Base-by-base conservation (phyloP, 1,140 invertebrate species). In the Atopsyche davidsoni region DNA sequence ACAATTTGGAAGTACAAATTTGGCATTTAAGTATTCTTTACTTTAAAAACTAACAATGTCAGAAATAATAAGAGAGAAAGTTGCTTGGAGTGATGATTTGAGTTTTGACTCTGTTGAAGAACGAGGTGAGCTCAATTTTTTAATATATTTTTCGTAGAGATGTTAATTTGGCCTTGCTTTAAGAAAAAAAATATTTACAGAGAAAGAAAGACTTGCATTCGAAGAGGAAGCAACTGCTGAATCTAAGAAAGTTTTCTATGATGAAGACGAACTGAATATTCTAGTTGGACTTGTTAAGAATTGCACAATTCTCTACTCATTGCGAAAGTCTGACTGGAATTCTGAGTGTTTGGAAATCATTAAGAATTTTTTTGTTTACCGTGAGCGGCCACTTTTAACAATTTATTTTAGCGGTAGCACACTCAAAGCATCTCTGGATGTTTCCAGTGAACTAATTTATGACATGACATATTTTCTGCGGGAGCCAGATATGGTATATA, bases 381-480 rank as follows among this genome's bases (percentile, higher is more conserved):
- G 75, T 0, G 65, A 62, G 32, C 62, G 73, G 23, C 62, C 69
- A 0, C 60, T 81, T 2, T 61, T 87, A 0, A 76, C 71, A 2
- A 65, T 86, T 4, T 86, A 76, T 62, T 83, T 81, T 45, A 16
- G 43, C 14, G 68, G 75, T 24, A 64, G 74, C 1, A n/a, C n/a
- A n/a, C 65, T 87, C 0, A 72, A 61, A 21, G 74, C 73, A 0
- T 61, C 57, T 6, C 60, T 76, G 2, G 76, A 70, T 18, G 77
- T 81, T 39, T 85, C 78, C 0, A 25, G 64, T 1, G 47, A 59
- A 0, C 76, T 76, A 0, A 72, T 85, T 0, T 67, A 75, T 23
- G 79, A 86, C 58, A 62, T 86, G 3, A 80, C 70, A 2, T 87
- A 86, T 55, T 88, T 87, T 59, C 59, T 82, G n/a, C 73, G 83